Conservation (phyloP, 2,797 vertebrate genomes). For the Urocyon cinereoargenteus region DNA sequence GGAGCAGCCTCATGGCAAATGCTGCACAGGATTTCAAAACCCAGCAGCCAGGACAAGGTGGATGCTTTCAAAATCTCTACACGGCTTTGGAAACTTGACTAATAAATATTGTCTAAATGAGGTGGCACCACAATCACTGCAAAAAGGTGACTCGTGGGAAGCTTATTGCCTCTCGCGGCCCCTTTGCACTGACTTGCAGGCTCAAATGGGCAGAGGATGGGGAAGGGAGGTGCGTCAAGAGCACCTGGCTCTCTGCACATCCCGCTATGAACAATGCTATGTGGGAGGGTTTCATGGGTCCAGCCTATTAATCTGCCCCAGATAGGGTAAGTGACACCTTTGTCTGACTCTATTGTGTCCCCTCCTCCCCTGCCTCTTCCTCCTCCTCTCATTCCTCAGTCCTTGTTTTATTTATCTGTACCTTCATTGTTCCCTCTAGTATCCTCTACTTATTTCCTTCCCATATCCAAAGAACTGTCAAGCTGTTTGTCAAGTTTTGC, state of each 20-base stretch:
- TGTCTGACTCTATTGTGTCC: not conserved
- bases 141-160: not conserved
- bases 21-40: not conserved
- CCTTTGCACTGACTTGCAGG: not conserved
- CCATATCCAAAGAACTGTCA: not conserved
- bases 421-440: not conserved
- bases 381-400: not conserved
- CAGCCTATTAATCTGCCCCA: not conserved
- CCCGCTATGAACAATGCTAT: not conserved
- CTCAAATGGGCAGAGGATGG: not conserved
- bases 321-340: not conserved
- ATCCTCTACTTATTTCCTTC: not conserved
- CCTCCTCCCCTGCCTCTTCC: not conserved
- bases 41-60: not conserved
- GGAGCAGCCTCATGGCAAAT: not conserved
- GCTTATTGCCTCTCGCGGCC: not conserved
- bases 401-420: not conserved
- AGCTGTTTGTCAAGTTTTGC: not conserved
- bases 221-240: not conserved
- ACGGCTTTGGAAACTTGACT: not conserved
- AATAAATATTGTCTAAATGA: not conserved
- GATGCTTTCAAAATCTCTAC: not conserved
- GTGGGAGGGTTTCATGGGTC: not conserved
- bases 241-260: not conserved
- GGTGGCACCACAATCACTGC: not conserved